Evolutionary conservation across 2,888 invertebrate species (phyloP).

Genomic region (Mimachlamys varia): DNA sequence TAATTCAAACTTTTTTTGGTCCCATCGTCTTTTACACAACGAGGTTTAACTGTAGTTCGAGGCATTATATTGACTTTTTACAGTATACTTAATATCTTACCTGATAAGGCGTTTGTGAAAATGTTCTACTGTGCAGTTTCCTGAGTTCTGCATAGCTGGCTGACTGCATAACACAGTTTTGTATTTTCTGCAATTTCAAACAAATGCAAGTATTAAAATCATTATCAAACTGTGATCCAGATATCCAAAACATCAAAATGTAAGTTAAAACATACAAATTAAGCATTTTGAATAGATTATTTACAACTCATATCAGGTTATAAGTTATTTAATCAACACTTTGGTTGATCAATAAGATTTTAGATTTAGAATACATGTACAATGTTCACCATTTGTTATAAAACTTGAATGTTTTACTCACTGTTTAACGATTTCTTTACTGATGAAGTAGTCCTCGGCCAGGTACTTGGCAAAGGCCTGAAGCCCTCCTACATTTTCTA

Average conservation of each 20-base stretch:
- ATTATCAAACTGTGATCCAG: background rate
- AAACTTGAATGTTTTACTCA: constrained; percentile 60
- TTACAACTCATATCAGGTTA: too few species aligned
- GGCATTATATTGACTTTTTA: too few species aligned
- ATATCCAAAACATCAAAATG: background rate
- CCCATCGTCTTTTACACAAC: too few species aligned
- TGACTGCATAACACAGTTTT: constrained; percentile 94
- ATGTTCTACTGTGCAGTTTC: constrained; percentile 91
- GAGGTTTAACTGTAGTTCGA: too few species aligned
- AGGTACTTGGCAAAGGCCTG: constrained; percentile 95
- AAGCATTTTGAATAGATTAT: too few species aligned
- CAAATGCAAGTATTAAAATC: background rate
- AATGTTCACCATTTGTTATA: too few species aligned
- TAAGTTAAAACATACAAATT: too few species aligned
- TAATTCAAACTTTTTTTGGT: too few species aligned
- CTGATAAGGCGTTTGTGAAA: constrained; percentile 90
- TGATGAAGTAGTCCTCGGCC: constrained; percentile 99
- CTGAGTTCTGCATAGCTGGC: constrained; percentile 98
- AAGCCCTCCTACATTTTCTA: constrained; percentile 95
- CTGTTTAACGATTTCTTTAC: constrained; percentile 91
- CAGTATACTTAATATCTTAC: constrained; percentile 77
- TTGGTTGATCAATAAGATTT: too few species aligned
- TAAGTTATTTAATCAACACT: too few species aligned
- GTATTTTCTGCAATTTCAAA: constrained; percentile 87
- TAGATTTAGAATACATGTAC: too few species aligned